Conservation (phyloP, 1,140 invertebrate species). For the Drosophila melanica region DNA sequence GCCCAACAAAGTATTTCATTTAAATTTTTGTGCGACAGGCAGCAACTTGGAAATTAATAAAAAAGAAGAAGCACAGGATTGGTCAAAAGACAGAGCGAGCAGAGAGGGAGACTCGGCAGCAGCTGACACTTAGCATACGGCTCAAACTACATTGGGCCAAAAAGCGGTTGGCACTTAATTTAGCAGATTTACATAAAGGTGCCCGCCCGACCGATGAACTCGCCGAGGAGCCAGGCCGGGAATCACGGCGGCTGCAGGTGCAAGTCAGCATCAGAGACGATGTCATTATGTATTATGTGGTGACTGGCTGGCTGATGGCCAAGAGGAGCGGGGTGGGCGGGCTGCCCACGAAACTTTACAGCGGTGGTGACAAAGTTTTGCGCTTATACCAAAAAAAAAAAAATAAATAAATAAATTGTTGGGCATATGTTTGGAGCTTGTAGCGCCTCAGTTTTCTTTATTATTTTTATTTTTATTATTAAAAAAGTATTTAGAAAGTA, state of each 20-base stretch:
- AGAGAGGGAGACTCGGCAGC: conserved; percentile 16
- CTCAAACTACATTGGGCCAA: conserved; percentile 28
- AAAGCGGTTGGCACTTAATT: conserved; percentile 74
- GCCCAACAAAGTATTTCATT: conserved; percentile 68
- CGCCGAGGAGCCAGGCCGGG: conserved; percentile 23
- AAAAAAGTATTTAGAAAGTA: conserved; percentile 81
- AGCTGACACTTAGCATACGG: conserved; percentile 31
- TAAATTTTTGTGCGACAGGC: conserved; percentile 59
- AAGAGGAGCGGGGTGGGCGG: not conserved
- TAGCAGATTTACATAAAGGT: conserved; percentile 76
- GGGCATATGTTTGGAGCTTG: conserved; percentile 56
- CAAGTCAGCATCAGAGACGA: conserved; percentile 35
- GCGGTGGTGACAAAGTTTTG: conserved; percentile 69
- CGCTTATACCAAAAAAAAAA: conserved; percentile 12
- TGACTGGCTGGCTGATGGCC: not conserved
- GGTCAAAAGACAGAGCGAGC: conserved; percentile 17
- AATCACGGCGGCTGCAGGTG: conserved; percentile 56
- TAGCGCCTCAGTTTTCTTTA: not conserved
- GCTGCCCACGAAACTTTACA: conserved; percentile 55
- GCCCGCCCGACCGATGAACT: not conserved
- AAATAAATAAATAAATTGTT: conserved; percentile 46
- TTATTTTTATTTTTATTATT: conserved; percentile 47
- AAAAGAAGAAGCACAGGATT: conserved; percentile 40
- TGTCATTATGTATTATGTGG: conserved; percentile 38
- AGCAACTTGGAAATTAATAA: conserved; percentile 64